Percentiles rank a stretch among this genome's conserved stretches.
Evolutionary conservation across 2,797 vertebrate genomes (phyloP).

Genomic region (Melanogrammus aeglefinus): DNA sequence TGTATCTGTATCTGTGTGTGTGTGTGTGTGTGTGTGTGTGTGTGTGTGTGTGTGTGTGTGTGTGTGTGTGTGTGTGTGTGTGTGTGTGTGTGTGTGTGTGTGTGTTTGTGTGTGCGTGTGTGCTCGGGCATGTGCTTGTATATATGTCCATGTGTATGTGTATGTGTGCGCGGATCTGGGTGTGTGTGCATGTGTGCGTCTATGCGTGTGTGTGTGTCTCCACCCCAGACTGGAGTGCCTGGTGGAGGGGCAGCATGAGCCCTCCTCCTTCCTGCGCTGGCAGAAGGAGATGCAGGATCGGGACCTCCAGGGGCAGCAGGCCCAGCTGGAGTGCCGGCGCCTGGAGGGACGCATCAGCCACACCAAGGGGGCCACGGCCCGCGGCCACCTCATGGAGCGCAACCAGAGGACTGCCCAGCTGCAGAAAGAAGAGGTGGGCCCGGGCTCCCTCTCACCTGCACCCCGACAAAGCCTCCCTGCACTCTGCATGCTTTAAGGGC

Average conservation of each 20-base stretch:
- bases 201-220: constrained; percentile 14
- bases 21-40: too few species aligned
- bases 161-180: neutral
- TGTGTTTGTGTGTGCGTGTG: neutral
- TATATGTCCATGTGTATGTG: neutral
- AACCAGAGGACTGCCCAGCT: constrained; percentile 78
- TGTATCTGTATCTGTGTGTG: too few species aligned
- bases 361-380: constrained; percentile 80
- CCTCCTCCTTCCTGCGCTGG: constrained; percentile 83
- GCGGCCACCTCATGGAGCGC: constrained; percentile 67
- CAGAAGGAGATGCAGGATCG: constrained; percentile 80
- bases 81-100: too few species aligned
- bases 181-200: neutral
- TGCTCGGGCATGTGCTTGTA: neutral
- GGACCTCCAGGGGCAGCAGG: constrained; percentile 77
- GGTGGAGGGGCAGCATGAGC: constrained; percentile 74
- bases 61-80: neutral
- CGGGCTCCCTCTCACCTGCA: neutral
- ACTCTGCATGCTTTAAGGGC: neutral
- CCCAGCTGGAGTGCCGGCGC: constrained; percentile 67
- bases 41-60: neutral
- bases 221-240: constrained; percentile 78
- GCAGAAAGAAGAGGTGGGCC: constrained; percentile 84
- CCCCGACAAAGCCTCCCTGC: neutral
- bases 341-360: constrained; percentile 80